Conservation (phyloP, 2,113 vertebrate genomes). For the Apeltes quadracus region DNA sequence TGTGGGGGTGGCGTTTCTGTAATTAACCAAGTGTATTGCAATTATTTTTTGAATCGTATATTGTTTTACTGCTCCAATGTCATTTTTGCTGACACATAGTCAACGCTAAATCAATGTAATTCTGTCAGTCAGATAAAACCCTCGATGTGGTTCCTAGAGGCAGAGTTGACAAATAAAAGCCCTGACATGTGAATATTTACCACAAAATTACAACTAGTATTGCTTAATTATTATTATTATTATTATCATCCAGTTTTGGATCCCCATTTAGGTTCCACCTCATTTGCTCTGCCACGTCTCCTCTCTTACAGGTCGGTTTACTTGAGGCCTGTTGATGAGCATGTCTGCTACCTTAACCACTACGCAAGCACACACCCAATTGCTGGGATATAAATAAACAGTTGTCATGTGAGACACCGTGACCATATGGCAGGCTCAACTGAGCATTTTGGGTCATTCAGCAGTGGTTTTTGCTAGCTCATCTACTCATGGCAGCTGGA, state of each 20-base stretch:
- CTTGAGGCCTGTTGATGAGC: constrained; percentile 40
- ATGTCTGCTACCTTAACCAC: constrained; percentile 47
- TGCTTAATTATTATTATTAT: neutral
- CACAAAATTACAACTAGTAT: neutral
- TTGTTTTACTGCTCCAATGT: neutral
- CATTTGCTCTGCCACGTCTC: neutral
- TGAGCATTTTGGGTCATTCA: constrained; percentile 56
- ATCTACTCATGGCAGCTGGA: constrained; percentile 33
- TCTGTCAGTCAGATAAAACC: neutral
- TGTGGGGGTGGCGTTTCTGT: neutral
- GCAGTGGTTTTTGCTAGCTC: constrained; percentile 40
- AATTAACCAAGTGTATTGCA: no score
- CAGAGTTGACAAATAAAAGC: neutral
- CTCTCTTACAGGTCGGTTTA: constrained; percentile 11
- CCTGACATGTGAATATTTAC: neutral
- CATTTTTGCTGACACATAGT: neutral
- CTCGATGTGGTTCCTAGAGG: neutral
- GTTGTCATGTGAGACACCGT: constrained; percentile 55
- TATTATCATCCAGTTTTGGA: neutral
- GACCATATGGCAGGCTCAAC: constrained; percentile 62
- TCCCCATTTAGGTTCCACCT: neutral
- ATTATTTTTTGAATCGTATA: neutral
- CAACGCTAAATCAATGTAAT: neutral
- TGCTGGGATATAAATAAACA: constrained; percentile 69
- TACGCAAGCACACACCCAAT: constrained; percentile 43